Evolutionary conservation across 2,113 vertebrate genomes (phyloP).

Genomic region (Sinocyclocheilus anophthalmus): DNA sequence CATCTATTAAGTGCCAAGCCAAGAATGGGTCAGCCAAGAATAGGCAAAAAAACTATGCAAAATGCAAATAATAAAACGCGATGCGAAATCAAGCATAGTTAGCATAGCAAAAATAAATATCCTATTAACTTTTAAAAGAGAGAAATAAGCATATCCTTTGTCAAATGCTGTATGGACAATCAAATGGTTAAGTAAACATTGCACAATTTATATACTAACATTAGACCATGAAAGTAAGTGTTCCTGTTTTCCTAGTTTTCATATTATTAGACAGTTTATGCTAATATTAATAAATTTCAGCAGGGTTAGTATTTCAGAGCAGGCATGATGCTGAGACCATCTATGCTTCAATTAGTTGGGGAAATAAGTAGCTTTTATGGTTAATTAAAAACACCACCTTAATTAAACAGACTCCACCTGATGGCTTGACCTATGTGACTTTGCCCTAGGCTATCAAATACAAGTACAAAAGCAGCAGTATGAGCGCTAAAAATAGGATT

Average conservation of each 20-base stretch:
- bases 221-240: not conserved
- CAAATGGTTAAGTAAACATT: not conserved
- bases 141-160: not conserved
- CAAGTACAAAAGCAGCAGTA: conserved; percentile 33
- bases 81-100: not conserved
- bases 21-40: not conserved
- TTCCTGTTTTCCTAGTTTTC: not conserved
- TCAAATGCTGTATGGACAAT: not conserved
- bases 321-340: conserved; percentile 26
- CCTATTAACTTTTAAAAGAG: not conserved
- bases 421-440: conserved; percentile 42
- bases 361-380: conserved; percentile 55
- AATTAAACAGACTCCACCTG: conserved; percentile 51
- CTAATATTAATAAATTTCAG: conserved; percentile 18
- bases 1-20: not conserved
- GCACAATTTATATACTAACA: not conserved
- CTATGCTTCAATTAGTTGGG: conserved; percentile 30
- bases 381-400: conserved; percentile 67
- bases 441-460: conserved; percentile 53
- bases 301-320: conserved; percentile 10
- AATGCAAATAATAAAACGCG: not conserved
- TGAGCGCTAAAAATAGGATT: not conserved
- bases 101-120: not conserved
- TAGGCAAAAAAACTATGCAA: not conserved
- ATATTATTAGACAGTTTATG: not conserved